Percentiles rank a stretch among this genome's conserved stretches.
phyloP scores from a whole-genome alignment of 2,888 invertebrate species.

The Papilio protenor region DNA sequence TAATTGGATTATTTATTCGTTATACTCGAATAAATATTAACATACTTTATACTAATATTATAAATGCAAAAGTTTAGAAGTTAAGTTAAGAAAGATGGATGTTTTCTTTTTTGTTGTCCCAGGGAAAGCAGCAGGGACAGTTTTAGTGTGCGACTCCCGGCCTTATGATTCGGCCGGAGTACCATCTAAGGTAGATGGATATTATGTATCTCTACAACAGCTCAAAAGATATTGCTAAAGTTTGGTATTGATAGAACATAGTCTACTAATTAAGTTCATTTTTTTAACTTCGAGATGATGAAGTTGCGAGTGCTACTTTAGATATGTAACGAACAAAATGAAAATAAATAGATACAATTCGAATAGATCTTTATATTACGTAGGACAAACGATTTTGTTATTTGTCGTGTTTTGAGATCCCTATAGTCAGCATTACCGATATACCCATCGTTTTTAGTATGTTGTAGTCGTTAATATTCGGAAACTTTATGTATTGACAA shows the following conservation, averaged over 20 bases:
- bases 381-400: background rate
- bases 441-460: background rate
- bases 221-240: too few species aligned
- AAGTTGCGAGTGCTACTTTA: background rate
- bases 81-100: too few species aligned
- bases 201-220: too few species aligned
- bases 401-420: background rate
- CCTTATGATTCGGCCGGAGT: too few species aligned
- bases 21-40: background rate
- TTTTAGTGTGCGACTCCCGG: too few species aligned
- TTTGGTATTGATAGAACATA: too few species aligned
- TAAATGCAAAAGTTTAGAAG: too few species aligned
- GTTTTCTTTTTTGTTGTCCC: too few species aligned
- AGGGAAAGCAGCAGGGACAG: too few species aligned
- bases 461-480: background rate
- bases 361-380: background rate
- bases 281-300: too few species aligned
- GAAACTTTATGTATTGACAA: background rate
- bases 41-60: background rate
- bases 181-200: too few species aligned
- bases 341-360: background rate
- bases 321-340: background rate
- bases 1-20: slow-evolving; percentile 4
- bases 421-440: background rate
- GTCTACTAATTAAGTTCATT: too few species aligned